A percentile compares a stretch with the other conserved stretches of the same genome.
These are phyloP conservation scores for Vanacampus margaritifer DNA, from an alignment of 2,113 vertebrate species.

Conservation along the genomic window DNA sequence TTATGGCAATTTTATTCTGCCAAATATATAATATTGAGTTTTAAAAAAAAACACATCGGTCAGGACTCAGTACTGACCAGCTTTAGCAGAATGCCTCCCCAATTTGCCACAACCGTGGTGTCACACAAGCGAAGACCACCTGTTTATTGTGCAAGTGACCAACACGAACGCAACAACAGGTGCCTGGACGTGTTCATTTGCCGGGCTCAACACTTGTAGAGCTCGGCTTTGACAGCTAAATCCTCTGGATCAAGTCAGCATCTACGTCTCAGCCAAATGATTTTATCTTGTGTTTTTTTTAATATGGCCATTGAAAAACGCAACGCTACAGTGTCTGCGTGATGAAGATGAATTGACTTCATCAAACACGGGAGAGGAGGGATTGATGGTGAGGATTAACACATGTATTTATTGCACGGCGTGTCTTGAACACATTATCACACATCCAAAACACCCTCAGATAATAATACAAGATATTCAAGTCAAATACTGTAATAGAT, in stretches of 20 bases:
- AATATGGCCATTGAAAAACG: too few relatives aligned
- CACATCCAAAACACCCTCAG: neutral
- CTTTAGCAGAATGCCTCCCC: neutral
- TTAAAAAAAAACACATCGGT: too few relatives aligned
- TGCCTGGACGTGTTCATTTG: constrained; percentile 59
- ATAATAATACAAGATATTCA: too few relatives aligned
- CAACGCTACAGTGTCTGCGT: neutral
- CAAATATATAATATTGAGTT: too few relatives aligned
- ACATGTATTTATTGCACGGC: neutral
- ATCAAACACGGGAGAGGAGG: neutral
- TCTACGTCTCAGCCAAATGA: neutral
- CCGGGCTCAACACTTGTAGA: constrained; percentile 59
- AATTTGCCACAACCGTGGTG: constrained; percentile 7
- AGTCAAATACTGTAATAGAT: too few relatives aligned
- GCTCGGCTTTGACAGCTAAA: constrained; percentile 18
- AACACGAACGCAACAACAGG: constrained; percentile 45
- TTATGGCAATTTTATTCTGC: too few relatives aligned
- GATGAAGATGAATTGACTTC: neutral
- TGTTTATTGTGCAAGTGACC: constrained; percentile 61
- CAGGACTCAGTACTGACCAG: neutral
- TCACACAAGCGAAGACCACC: constrained; percentile 37
- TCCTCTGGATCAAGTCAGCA: neutral
- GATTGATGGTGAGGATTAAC: neutral
- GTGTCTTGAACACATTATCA: neutral
- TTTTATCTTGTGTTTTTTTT: neutral